Conservation (phyloP, 2,888 invertebrate species). For the Synergus laeviventris region DNA sequence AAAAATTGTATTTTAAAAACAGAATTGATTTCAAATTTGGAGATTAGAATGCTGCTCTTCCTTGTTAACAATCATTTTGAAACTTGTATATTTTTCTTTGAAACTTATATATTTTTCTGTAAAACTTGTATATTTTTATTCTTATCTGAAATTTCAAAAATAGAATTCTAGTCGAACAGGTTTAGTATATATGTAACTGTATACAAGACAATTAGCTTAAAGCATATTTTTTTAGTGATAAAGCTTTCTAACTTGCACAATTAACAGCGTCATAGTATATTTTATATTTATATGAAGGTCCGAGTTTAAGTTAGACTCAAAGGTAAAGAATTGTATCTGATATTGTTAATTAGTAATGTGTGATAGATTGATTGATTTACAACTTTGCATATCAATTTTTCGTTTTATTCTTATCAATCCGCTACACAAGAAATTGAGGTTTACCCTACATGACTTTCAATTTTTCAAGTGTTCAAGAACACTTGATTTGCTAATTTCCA, state of each 20-base stretch:
- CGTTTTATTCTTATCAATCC: neutral
- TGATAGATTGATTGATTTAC: neutral
- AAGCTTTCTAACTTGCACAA: neutral
- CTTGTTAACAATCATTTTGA: neutral
- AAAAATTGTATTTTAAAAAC: neutral
- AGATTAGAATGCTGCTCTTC: neutral
- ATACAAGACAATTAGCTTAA: neutral
- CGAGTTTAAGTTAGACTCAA: slow-evolving; percentile 22
- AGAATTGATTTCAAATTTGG: neutral
- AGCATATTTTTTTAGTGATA: slow-evolving; percentile 21
- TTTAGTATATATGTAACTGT: neutral
- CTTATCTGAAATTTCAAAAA: slow-evolving; percentile 16
- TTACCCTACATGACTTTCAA: slow-evolving; percentile 6
- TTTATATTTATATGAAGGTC: slow-evolving; percentile 25
- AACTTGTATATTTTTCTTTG: no score
- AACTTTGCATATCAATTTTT: neutral
- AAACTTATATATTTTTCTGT: neutral
- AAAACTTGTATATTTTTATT: slow-evolving; percentile 10
- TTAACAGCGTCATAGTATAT: neutral
- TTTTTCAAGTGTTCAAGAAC: slow-evolving; percentile 1
- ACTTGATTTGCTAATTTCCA: neutral
- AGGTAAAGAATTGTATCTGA: neutral
- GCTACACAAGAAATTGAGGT: neutral
- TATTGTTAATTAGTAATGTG: neutral
- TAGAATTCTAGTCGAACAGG: slow-evolving; percentile 3